Evolutionary conservation across 2,113 vertebrate genomes (phyloP).

Genomic region (Nerophis lumbriciformis): DNA sequence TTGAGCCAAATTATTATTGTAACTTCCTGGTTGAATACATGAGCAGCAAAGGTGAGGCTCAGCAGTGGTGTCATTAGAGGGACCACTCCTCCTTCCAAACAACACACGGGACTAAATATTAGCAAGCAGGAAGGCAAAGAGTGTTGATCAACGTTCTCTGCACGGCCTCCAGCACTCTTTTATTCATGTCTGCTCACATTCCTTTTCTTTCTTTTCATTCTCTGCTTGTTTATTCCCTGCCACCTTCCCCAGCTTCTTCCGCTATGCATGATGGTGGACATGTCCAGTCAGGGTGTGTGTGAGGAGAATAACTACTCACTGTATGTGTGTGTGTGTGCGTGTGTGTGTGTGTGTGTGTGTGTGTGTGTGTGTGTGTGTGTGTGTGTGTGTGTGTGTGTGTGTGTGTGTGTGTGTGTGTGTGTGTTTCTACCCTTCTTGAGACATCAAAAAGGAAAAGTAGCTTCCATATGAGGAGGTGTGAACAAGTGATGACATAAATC

Average conservation of each 20-base stretch:
- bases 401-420: not conserved
- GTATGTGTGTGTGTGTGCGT: slow-evolving; percentile 31
- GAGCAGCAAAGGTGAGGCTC: no score
- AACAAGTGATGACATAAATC: no score
- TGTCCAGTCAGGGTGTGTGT: slow-evolving; percentile 16
- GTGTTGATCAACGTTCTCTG: slow-evolving; percentile 42
- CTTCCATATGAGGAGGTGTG: no score
- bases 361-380: slow-evolving; percentile 20
- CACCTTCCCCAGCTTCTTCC: slow-evolving; percentile 35
- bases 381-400: slow-evolving; percentile 19
- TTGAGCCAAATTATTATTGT: no score
- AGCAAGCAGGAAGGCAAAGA: slow-evolving; percentile 58
- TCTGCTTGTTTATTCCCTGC: slow-evolving; percentile 26
- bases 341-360: slow-evolving; percentile 3
- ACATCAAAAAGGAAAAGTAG: no score
- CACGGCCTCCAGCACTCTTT: slow-evolving; percentile 40
- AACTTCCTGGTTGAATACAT: no score
- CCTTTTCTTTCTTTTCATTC: slow-evolving; percentile 50
- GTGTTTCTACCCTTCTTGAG: not conserved
- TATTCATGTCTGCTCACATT: slow-evolving; percentile 49
- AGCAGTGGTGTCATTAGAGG: no score
- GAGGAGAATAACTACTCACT: slow-evolving; percentile 25
- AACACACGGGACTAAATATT: slow-evolving; percentile 66
- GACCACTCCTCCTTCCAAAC: slow-evolving; percentile 7
- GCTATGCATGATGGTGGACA: slow-evolving; percentile 16